These are phyloP conservation scores for Gasterosteus aculeatus DNA, from an alignment of 2,113 vertebrate genomes.

Conservation along the genomic window DNA sequence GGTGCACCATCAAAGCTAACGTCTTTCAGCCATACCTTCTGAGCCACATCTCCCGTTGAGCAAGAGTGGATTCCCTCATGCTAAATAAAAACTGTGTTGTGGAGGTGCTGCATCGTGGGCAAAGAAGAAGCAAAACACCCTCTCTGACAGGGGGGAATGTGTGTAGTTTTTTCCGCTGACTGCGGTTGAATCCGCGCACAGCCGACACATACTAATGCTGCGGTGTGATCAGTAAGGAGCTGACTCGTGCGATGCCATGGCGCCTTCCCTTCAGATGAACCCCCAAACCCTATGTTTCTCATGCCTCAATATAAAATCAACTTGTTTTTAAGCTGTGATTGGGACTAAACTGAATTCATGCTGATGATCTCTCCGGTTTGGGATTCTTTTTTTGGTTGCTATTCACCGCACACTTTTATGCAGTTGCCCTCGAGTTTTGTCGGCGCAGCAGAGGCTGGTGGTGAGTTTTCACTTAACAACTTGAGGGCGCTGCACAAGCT, in stretches of 20 bases:
- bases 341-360: conserved; percentile 54
- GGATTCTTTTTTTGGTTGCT: conserved; percentile 35
- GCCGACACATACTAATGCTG: conserved; percentile 29
- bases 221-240: conserved; percentile 15
- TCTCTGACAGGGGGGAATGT: conserved; percentile 20
- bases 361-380: conserved; percentile 41
- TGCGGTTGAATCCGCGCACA: conserved; percentile 35
- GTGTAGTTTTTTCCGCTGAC: conserved; percentile 56
- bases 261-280: conserved; percentile 30
- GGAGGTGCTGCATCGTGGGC: conserved; percentile 27
- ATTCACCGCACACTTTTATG: conserved; percentile 62
- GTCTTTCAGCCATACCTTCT: conserved; percentile 13
- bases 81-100: conserved; percentile 41
- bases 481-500: conserved; percentile 37
- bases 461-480: conserved; percentile 54
- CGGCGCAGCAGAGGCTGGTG: conserved; percentile 60
- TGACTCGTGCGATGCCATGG: neutral
- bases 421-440: conserved; percentile 59
- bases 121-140: conserved; percentile 6
- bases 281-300: conserved; percentile 7
- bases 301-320: neutral
- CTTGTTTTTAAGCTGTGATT: conserved; percentile 38
- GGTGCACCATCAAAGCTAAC: conserved; percentile 37
- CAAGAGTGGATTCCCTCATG: conserved; percentile 24
- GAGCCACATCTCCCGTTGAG: conserved; percentile 20